Base-by-base conservation (phyloP, 2,888 invertebrate species). In the Shargacucullia verbasci region DNA sequence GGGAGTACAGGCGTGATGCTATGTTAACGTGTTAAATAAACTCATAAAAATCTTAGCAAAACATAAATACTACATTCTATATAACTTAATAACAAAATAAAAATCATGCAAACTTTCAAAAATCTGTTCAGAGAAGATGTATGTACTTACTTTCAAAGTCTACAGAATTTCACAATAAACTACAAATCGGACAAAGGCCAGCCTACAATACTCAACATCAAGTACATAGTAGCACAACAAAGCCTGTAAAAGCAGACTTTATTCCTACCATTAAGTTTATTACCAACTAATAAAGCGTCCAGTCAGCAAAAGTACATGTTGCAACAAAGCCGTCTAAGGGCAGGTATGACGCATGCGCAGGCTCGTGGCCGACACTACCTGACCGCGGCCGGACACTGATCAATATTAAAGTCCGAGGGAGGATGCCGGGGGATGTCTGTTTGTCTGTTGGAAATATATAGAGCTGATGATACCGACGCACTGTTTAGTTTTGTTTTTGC, bases 341-440 rank as follows among this genome's bases (percentile, higher is more conserved):
- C 64, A 73, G 75, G 71, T 70, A 74, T 70, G 70, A 83, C 92
- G 93, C 94, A 92, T 92, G 94, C 94, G 93, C 87, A 79, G 65
- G 44, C 70, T 76, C 70, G 78, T 87, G 92, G 90, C 84, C 89
- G 84, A 88, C 86, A 85, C 91, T 92, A 94, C 94, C 94, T 94
- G 94, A 94, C 94, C 94, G 94, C 94, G 91, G 85, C 94, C 82
- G 94, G 94, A 94, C 94, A 94, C 92, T 94, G 94, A 94, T 94
- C 94, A 94, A 94, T 94, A 94, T 94, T 94, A 94, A 93, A 92
- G 91, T 92, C 92, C 94, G 87, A 91, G 94, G 94, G 94, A 92
- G 93, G 92, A 92, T 88, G 91, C 91, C 77, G 90, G 90, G 92
- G 91, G 92, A 85, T 90, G 91, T 91, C 93, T 92, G 93, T 94